A percentile compares a stretch with the other conserved stretches of the same genome.
These are phyloP conservation scores for Pachyseris speciosa DNA, from an alignment of 64 coral and sea anemone species.

Conservation along the genomic window DNA sequence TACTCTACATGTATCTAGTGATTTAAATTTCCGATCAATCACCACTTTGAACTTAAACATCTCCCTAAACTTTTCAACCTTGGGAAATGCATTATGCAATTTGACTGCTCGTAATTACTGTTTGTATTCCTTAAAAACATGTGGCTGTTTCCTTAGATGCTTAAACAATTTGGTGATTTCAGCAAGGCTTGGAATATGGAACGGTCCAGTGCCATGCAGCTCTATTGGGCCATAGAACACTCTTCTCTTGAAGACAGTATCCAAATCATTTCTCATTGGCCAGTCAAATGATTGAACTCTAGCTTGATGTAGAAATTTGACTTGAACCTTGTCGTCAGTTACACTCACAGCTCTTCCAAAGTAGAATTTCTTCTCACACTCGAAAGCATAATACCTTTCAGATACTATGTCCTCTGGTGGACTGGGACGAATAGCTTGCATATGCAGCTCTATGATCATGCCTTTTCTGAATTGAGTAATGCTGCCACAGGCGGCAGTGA, in stretches of 20 bases:
- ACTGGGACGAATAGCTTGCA: background rate
- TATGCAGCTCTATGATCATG: background rate
- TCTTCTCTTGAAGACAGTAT: conserved; percentile 10
- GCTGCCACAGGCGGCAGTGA: background rate
- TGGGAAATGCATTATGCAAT: no score
- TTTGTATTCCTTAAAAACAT: background rate
- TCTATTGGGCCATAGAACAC: background rate
- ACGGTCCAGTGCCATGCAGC: no score
- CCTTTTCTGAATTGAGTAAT: background rate
- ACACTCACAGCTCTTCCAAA: background rate
- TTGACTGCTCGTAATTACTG: background rate
- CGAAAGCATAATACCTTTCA: background rate
- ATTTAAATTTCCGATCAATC: background rate
- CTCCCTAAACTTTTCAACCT: background rate
- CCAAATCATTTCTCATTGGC: background rate
- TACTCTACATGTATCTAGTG: background rate
- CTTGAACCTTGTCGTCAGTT: background rate
- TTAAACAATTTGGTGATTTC: background rate
- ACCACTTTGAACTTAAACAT: background rate
- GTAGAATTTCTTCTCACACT: conserved; percentile 3
- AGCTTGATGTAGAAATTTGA: conserved; percentile 13
- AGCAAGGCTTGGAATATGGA: background rate
- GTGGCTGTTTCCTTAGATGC: background rate
- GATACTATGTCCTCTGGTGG: background rate
- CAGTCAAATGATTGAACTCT: background rate